These are phyloP conservation scores for Ellobius talpinus DNA, from an alignment of 2,113 vertebrate genomes.

Conservation along the genomic window DNA sequence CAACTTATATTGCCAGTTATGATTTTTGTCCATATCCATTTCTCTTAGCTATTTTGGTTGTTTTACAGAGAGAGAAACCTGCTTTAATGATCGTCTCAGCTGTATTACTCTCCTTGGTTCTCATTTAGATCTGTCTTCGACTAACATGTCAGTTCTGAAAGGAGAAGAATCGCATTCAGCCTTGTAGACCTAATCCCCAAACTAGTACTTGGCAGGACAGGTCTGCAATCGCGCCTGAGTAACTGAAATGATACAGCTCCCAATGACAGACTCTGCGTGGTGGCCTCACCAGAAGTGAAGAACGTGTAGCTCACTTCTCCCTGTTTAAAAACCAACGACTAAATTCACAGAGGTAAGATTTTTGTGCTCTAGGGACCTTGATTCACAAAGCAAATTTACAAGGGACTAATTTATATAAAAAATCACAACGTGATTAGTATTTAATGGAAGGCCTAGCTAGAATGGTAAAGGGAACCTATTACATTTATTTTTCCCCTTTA, in stretches of 20 bases:
- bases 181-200: not conserved
- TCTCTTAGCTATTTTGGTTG: not conserved
- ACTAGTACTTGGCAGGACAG: not conserved
- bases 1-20: not conserved
- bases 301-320: constrained; percentile 22
- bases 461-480: not conserved
- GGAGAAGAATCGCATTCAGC: not conserved
- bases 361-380: not conserved
- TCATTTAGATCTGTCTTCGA: constrained; percentile 40
- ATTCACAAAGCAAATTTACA: constrained; percentile 53
- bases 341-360: constrained; percentile 3
- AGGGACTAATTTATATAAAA: constrained; percentile 43
- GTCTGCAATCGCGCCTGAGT: not conserved
- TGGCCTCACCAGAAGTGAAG: constrained; percentile 18
- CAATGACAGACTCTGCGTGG: not conserved
- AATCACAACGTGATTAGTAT: constrained; percentile 22
- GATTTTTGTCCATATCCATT: not conserved
- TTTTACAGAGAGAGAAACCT: not conserved
- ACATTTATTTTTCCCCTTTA: constrained; percentile 26
- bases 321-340: constrained; percentile 20
- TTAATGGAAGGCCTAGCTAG: constrained; percentile 10
- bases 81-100: not conserved
- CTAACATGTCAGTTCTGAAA: constrained; percentile 25
- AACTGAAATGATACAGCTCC: constrained; percentile 30
- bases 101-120: constrained; percentile 28